Conservation (phyloP, 2,888 invertebrate genomes). For the Phragmatobia fuliginosa region DNA sequence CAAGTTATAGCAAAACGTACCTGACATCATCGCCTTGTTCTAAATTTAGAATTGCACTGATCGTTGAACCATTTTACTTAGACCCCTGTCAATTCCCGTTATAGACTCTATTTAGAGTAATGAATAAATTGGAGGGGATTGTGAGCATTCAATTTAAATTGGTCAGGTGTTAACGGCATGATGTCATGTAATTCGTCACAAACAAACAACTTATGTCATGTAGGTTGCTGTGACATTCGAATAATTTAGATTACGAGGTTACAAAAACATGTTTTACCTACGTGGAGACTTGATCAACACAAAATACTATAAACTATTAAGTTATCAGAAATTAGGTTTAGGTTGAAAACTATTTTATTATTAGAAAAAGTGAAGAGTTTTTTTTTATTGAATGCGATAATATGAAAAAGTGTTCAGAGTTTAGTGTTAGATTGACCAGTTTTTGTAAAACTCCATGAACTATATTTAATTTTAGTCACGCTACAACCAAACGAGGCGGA, state of each 20-base stretch:
- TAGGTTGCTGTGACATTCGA: constrained; percentile 52
- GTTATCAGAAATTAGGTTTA: background rate
- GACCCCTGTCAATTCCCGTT: constrained; percentile 61
- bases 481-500: too few species aligned
- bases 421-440: too few species aligned
- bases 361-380: too few species aligned
- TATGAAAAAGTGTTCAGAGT: too few species aligned
- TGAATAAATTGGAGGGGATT: constrained; percentile 47
- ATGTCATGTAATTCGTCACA: constrained; percentile 67
- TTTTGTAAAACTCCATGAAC: too few species aligned
- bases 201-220: constrained; percentile 57
- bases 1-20: constrained; percentile 39
- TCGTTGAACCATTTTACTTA: constrained; percentile 49
- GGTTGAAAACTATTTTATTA: too few species aligned
- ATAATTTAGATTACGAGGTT: constrained; percentile 40
- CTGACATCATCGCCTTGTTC: constrained; percentile 73
- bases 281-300: background rate
- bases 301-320: background rate
- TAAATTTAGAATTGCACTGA: constrained; percentile 80
- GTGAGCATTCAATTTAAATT: constrained; percentile 58
- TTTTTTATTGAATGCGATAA: too few species aligned
- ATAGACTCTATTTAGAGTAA: constrained; percentile 49
- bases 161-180: constrained; percentile 66
- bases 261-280: constrained; percentile 5
- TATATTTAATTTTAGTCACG: too few species aligned